Percentiles rank a stretch among this genome's conserved stretches.
Evolutionary conservation across 2,797 vertebrate species (phyloP).

Genomic region (Chlorospingus semifuscus): DNA sequence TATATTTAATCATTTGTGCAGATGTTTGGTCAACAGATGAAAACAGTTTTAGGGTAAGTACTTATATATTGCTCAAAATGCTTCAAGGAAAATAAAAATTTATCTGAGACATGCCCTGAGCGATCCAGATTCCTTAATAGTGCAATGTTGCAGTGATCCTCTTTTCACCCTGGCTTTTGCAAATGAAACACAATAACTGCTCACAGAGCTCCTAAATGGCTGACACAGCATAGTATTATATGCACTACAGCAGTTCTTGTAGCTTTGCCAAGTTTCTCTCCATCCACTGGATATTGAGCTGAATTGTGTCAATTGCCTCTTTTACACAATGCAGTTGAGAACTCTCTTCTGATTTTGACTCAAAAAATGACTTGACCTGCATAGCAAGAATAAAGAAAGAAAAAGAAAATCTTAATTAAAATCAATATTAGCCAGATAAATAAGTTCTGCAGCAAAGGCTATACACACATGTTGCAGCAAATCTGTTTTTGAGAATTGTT

Average conservation of each 20-base stretch:
- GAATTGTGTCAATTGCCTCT: constrained; percentile 89
- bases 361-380: constrained; percentile 89
- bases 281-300: constrained; percentile 90
- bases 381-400: background rate
- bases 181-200: constrained; percentile 56
- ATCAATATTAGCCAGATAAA: background rate
- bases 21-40: constrained; percentile 64
- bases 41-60: constrained; percentile 69
- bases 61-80: constrained; percentile 54
- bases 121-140: constrained; percentile 82
- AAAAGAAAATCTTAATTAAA: background rate
- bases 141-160: constrained; percentile 76
- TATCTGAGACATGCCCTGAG: constrained; percentile 86
- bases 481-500: background rate
- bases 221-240: background rate
- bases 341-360: constrained; percentile 82
- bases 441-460: background rate
- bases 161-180: constrained; percentile 58
- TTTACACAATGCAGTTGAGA: constrained; percentile 85
- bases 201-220: constrained; percentile 51
- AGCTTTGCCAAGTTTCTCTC: constrained; percentile 81
- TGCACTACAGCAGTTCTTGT: constrained; percentile 67
- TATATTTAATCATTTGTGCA: constrained; percentile 24
- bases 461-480: background rate
- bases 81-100: constrained; percentile 67